phyloP scores from a whole-genome alignment of 2,797 vertebrate species.

The Selene dorsalis region DNA sequence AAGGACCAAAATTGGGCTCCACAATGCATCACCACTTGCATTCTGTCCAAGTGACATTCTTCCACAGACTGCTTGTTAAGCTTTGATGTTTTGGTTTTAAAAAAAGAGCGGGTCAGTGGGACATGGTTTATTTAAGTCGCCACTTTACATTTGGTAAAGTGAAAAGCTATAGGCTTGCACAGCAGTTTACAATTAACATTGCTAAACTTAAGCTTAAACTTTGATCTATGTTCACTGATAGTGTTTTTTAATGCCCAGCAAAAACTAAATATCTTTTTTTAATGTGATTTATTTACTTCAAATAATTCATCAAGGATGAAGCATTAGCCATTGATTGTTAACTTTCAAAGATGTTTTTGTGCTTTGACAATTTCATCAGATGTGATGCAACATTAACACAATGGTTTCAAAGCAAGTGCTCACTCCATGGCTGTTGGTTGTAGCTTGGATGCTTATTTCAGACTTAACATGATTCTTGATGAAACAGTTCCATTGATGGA shows the following conservation, averaged over 20 bases:
- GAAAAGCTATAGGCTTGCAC: background rate
- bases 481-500: background rate
- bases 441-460: background rate
- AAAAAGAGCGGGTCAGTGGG: background rate
- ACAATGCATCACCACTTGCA: background rate
- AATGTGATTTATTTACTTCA: background rate
- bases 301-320: conserved; percentile 14
- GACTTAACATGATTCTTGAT: background rate
- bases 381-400: conserved; percentile 48
- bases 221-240: background rate
- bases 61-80: background rate
- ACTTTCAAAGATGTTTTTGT: conserved; percentile 14
- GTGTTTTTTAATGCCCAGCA: background rate
- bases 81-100: background rate
- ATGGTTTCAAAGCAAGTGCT: conserved; percentile 34
- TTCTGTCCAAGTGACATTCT: conserved; percentile 6
- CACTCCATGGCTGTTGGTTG: background rate
- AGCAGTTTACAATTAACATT: background rate
- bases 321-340: conserved; percentile 10
- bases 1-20: conserved; percentile 1
- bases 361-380: conserved; percentile 39
- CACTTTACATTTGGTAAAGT: background rate
- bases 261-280: background rate
- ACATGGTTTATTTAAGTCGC: background rate
- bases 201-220: no score